phyloP scores from a whole-genome alignment of 2,888 invertebrate genomes.

The Ochropacha duplaris region DNA sequence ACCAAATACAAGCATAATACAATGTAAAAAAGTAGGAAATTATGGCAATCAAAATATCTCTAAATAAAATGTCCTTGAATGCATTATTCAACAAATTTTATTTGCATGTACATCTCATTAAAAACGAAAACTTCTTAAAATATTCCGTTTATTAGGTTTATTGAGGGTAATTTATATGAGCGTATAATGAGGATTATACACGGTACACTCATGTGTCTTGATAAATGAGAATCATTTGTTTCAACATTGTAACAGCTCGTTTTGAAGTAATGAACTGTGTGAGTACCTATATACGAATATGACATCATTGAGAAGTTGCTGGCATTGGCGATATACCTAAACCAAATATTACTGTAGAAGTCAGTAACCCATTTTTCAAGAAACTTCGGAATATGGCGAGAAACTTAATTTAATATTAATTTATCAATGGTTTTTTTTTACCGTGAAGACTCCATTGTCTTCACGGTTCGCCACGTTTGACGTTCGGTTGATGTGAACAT shows the following conservation, averaged over 20 bases:
- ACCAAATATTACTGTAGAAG: neutral
- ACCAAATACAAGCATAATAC: too few relatives aligned
- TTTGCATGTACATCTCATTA: too few relatives aligned
- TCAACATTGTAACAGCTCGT: neutral
- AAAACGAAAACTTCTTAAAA: neutral
- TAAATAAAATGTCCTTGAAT: too few relatives aligned
- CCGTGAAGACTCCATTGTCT: too few relatives aligned
- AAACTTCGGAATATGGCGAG: too few relatives aligned
- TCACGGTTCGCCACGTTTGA: too few relatives aligned
- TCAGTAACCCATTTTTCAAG: neutral
- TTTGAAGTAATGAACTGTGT: neutral
- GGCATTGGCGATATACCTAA: neutral
- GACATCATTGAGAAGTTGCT: neutral
- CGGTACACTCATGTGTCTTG: neutral
- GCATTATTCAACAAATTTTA: too few relatives aligned
- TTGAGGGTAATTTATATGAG: neutral
- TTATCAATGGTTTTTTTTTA: too few relatives aligned
- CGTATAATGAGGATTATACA: neutral
- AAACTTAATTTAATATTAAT: too few relatives aligned
- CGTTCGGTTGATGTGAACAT: too few relatives aligned
- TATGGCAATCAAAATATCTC: too few relatives aligned
- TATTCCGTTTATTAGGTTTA: neutral
- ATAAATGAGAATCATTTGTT: neutral
- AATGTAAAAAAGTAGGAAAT: too few relatives aligned
- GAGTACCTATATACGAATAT: neutral